Evolutionary conservation across 1,140 invertebrate species (phyloP).

Genomic region (Lithobius niger): DNA sequence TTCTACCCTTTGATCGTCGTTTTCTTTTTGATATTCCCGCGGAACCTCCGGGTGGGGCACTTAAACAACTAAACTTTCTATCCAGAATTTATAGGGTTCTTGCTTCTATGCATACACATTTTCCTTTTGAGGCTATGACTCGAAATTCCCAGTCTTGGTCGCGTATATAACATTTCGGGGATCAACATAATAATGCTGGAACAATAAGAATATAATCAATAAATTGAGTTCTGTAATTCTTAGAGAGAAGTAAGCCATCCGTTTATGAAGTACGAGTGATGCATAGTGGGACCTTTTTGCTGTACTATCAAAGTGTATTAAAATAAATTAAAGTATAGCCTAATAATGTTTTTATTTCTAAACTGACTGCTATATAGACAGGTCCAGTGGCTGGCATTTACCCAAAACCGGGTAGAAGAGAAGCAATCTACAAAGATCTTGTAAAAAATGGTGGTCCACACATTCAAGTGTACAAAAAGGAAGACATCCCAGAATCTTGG

Average conservation of each 20-base stretch:
- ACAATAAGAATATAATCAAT: neutral
- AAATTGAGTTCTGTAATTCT: neutral
- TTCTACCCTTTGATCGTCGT: no score
- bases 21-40: no score
- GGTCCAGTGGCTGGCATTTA: constrained; percentile 12
- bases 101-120: no score
- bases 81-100: no score
- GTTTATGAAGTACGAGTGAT: neutral
- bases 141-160: no score
- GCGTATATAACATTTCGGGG: no score
- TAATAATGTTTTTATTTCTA: neutral
- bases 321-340: neutral
- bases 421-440: constrained; percentile 14
- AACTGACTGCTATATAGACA: neutral
- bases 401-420: constrained; percentile 12
- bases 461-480: constrained; percentile 25
- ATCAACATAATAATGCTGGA: no score
- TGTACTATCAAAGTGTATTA: neutral
- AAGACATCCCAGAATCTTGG: constrained; percentile 27
- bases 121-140: no score
- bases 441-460: constrained; percentile 12
- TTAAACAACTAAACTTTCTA: no score
- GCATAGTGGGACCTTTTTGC: neutral
- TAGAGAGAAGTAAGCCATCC: neutral
- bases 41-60: no score